Percentiles rank a stretch among this genome's conserved stretches.
These are phyloP conservation scores for Akabosia matsudoensis DNA, from an alignment of 1,140 invertebrate genomes.

Conservation along the genomic window DNA sequence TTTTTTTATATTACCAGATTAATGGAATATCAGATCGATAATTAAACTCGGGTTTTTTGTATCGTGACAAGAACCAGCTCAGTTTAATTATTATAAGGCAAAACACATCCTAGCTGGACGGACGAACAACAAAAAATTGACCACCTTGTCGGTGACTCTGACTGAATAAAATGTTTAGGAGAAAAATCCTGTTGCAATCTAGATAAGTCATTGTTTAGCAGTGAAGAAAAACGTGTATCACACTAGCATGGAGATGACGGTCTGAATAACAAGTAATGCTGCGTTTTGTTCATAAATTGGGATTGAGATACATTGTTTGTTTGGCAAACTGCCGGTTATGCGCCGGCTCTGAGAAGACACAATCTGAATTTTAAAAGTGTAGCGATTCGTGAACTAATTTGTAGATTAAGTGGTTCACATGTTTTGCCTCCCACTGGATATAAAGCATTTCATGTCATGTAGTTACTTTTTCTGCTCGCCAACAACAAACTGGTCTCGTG, in stretches of 20 bases:
- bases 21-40: slow-evolving; percentile 14
- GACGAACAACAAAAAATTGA: no score
- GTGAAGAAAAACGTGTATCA: neutral
- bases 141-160: no score
- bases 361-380: no score
- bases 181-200: no score
- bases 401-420: slow-evolving; percentile 15
- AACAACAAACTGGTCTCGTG: neutral
- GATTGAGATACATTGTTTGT: neutral
- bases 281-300: neutral
- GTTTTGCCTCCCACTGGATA: neutral
- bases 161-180: neutral
- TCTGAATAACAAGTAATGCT: neutral
- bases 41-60: no score
- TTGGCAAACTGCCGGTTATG: no score
- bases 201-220: neutral
- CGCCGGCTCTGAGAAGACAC: no score
- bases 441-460: no score
- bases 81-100: no score
- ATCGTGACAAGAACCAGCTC: no score
- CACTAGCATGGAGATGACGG: neutral
- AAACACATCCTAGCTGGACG: no score
- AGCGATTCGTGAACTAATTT: slow-evolving; percentile 9
- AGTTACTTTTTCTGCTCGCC: no score
- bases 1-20: neutral